These are phyloP conservation scores for Bicyclus anynana DNA, from an alignment of 1,140 invertebrate genomes.

Conservation along the genomic window DNA sequence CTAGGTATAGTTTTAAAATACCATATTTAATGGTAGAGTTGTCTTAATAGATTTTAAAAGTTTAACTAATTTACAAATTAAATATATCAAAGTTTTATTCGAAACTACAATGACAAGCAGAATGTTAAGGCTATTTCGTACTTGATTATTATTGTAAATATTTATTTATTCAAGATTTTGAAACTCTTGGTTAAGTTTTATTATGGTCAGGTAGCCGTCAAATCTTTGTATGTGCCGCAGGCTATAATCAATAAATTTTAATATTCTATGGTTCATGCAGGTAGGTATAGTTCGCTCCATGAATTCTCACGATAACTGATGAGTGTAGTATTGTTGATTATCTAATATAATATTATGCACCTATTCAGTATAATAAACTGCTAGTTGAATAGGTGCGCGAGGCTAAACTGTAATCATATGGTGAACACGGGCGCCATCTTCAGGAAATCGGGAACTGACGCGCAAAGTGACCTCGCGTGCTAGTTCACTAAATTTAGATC, in stretches of 20 bases:
- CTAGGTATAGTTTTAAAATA: too few relatives aligned
- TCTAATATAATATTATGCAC: neutral
- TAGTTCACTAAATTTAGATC: constrained; percentile 55
- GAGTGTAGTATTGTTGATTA: neutral
- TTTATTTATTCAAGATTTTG: neutral
- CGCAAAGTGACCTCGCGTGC: constrained; percentile 51
- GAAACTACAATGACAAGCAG: too few relatives aligned
- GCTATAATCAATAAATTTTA: constrained; percentile 13
- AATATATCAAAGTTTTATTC: too few relatives aligned
- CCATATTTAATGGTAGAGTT: too few relatives aligned
- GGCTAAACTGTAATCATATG: constrained; percentile 45
- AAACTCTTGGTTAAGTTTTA: neutral
- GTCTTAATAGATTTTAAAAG: too few relatives aligned
- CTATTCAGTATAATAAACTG: constrained; percentile 30
- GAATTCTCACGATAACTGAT: neutral
- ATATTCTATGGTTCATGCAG: constrained; percentile 12
- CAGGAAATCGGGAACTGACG: constrained; percentile 44
- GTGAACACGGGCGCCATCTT: constrained; percentile 52
- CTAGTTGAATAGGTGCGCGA: constrained; percentile 44
- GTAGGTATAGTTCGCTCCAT: neutral
- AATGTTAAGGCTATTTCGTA: too few relatives aligned
- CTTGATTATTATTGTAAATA: too few relatives aligned
- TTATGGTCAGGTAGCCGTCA: neutral
- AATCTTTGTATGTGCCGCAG: neutral
- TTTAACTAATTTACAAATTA: too few relatives aligned